Evolutionary conservation across 92 coral and sea anemone genomes (phyloP).

Genomic region (Montipora capitata): DNA sequence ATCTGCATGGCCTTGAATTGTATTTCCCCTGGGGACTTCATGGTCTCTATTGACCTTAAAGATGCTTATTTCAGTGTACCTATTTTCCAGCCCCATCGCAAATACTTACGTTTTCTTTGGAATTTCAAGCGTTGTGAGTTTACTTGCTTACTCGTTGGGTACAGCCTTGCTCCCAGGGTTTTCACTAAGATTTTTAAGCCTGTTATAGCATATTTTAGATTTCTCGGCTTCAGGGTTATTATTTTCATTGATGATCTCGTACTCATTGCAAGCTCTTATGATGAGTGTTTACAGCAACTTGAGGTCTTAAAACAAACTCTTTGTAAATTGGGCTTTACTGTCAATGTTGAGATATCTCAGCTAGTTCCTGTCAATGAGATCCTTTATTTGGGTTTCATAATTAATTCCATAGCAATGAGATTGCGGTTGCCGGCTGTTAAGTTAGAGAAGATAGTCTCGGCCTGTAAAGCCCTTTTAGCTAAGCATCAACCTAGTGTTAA

Average conservation of each 20-base stretch:
- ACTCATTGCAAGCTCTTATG: too few relatives aligned
- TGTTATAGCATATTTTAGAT: too few relatives aligned
- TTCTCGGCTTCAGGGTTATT: too few relatives aligned
- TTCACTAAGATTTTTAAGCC: slow-evolving; percentile 69
- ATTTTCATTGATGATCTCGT: too few relatives aligned
- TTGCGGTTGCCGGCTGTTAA: slow-evolving; percentile 27
- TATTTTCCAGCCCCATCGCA: slow-evolving; percentile 32
- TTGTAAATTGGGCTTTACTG: slow-evolving; percentile 38
- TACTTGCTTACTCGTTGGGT: slow-evolving; percentile 11
- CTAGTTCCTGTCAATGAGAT: not conserved
- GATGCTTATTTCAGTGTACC: too few relatives aligned
- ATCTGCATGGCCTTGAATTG: too few relatives aligned
- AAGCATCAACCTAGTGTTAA: too few relatives aligned
- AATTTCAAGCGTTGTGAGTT: slow-evolving; percentile 46
- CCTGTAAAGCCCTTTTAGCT: too few relatives aligned
- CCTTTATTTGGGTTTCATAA: slow-evolving; percentile 37
- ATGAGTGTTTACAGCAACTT: slow-evolving; percentile 34
- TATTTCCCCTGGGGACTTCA: too few relatives aligned
- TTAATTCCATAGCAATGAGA: slow-evolving; percentile 51
- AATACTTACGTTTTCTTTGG: slow-evolving; percentile 68
- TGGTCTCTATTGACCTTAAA: too few relatives aligned
- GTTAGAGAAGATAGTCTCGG: not conserved
- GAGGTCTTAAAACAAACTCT: slow-evolving; percentile 21
- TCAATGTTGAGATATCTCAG: slow-evolving; percentile 22
- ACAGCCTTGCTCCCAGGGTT: slow-evolving; percentile 69